These are phyloP conservation scores for Drosophila setosimentum DNA, from an alignment of 2,888 invertebrate genomes.

Conservation along the genomic window DNA sequence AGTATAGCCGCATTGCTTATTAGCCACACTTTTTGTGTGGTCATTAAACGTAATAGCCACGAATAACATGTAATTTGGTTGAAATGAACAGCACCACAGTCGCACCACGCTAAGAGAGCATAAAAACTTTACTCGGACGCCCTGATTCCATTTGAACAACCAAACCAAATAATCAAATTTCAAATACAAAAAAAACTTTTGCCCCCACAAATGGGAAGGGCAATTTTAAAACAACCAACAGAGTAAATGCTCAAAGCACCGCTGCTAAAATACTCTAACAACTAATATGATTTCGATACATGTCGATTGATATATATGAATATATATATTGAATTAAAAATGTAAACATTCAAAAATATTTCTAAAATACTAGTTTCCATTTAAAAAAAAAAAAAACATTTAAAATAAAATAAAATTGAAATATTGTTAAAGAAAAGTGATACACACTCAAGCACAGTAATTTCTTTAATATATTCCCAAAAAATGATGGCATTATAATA, in stretches of 20 bases:
- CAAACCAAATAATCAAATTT: conserved; percentile 73
- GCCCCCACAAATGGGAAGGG: conserved; percentile 32
- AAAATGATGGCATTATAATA: conserved; percentile 2
- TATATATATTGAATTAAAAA: background rate
- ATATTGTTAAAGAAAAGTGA: background rate
- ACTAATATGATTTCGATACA: background rate
- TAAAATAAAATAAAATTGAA: background rate
- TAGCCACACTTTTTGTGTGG: conserved; percentile 58
- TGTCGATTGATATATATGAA: background rate
- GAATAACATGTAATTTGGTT: conserved; percentile 70
- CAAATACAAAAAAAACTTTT: conserved; percentile 68
- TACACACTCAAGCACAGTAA: background rate
- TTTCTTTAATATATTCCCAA: conserved; percentile 2
- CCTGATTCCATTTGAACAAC: conserved; percentile 54
- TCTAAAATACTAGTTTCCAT: fast-evolving
- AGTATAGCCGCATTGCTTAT: conserved; percentile 56
- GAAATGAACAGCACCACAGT: conserved; percentile 32
- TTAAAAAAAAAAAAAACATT: fast-evolving
- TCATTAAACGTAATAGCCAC: conserved; percentile 75
- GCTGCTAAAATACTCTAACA: conserved; percentile 14
- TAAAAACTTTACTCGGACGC: conserved; percentile 63
- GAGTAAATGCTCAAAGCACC: background rate
- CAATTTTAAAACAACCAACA: conserved; percentile 61
- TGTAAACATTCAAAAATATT: background rate
- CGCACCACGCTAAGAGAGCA: conserved; percentile 56